Percentiles rank a stretch among this genome's conserved stretches.
phyloP scores from a whole-genome alignment of 2,797 vertebrate species.

The Remorina albescens region DNA sequence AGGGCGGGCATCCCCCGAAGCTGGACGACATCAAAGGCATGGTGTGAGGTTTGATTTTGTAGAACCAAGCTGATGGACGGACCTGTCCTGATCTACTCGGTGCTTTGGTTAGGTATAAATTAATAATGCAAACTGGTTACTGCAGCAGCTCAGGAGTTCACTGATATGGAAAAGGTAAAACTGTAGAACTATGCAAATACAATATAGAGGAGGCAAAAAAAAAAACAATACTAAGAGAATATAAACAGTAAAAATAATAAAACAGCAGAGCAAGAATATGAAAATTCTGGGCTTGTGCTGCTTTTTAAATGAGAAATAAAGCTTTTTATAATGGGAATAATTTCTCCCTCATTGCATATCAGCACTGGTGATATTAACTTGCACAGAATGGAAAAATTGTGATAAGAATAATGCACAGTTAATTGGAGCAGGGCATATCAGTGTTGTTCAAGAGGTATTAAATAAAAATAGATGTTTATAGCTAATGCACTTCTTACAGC shows the following conservation, averaged over 20 bases:
- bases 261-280: background rate
- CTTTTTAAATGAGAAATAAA: too few relatives aligned
- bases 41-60: slow-evolving; percentile 64
- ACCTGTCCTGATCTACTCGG: background rate
- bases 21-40: slow-evolving; percentile 73
- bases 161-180: background rate
- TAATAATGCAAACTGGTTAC: background rate
- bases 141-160: background rate
- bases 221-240: background rate
- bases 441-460: background rate
- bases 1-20: slow-evolving; percentile 66
- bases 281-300: background rate
- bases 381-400: background rate
- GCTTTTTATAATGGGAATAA: background rate
- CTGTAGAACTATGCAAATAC: background rate
- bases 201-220: background rate
- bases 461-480: slow-evolving; percentile 10
- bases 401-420: background rate
- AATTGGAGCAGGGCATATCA: background rate
- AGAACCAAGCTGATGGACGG: background rate
- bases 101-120: background rate
- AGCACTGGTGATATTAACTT: background rate
- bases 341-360: background rate
- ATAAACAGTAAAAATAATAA: background rate
- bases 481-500: background rate